Base-by-base conservation (phyloP, 2,888 invertebrate species). In the Mythimna impura region DNA sequence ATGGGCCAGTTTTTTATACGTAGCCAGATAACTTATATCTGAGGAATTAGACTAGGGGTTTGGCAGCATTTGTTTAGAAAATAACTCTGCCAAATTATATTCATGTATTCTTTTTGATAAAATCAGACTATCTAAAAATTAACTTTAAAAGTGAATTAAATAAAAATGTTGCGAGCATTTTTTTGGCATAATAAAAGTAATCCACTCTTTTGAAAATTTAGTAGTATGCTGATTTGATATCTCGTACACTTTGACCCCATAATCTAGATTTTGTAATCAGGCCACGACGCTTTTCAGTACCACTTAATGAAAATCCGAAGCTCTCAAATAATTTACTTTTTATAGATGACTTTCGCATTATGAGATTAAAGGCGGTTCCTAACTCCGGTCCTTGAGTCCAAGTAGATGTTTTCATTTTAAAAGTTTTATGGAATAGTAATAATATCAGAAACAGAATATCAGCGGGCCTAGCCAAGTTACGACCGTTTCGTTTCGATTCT, bases 181-280 rank as follows among this genome's bases (percentile, higher is more conserved):
- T n/a, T n/a, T 52, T 4, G 3, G 9, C 8, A 22, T 30, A 20
- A 30, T 30, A 57, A 57, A 73, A 50, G 40, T 25, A 57, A 12
- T 8, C 4, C 8, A 25, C 7, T 7, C 0, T 7, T n/a, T 25
- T 17, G 17, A 47, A 50, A 34, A 9, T 12, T 25, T 4, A 3
- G 10, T 17, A 20, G 52, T 63, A 52, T 73, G 22, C 73, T 63
- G 63, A 58, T 80, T 80, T 73, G 62, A 57, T 58, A 12, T 40
- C 25, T 52, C 25, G 8, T 30, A 25, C 43, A n/a, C 47, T 30
- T 30, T 47, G 52, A 54, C 52, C 43, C 20, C 14, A 40, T 58
- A 10, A 58, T 76, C 57, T 47, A 73, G 52, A 74, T 43, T 57
- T 14, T 20, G 2, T 73, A 73, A 47, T 47, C 22, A 64, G 52